Evolutionary conservation across 2,113 vertebrate species (phyloP).

Genomic region (Cnemophilus loriae): DNA sequence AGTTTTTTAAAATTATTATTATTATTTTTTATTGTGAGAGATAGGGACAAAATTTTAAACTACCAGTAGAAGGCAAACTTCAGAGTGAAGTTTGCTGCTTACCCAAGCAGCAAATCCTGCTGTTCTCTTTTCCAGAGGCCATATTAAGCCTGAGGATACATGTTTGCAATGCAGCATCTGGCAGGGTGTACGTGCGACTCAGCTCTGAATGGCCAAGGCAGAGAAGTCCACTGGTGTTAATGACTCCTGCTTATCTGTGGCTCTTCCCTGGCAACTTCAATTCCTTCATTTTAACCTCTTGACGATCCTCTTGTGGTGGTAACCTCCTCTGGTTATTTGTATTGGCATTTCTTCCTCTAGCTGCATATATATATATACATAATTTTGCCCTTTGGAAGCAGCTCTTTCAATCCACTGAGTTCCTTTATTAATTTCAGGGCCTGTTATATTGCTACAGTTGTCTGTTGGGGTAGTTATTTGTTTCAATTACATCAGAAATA

Average conservation of each 20-base stretch:
- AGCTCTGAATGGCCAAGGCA: not conserved
- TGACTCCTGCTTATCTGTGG: not conserved
- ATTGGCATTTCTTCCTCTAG: not conserved
- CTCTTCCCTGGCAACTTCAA: not conserved
- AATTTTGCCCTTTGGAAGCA: not conserved
- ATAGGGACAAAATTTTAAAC: not conserved
- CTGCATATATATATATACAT: not conserved
- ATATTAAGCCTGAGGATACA: not conserved
- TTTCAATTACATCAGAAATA: constrained; percentile 19
- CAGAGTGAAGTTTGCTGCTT: not conserved
- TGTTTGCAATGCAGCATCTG: not conserved
- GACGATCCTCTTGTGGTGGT: not conserved
- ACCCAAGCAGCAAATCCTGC: not conserved
- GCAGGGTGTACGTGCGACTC: not conserved
- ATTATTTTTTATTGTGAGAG: not conserved
- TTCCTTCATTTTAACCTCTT: not conserved
- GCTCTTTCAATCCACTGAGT: not conserved
- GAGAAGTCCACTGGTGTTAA: not conserved
- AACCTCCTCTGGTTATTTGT: not conserved
- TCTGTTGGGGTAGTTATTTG: not conserved
- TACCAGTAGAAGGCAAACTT: not conserved
- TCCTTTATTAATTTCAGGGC: not conserved
- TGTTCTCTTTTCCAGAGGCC: not conserved
- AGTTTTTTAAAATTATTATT: not conserved
- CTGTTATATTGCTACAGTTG: not conserved